phyloP scores from a whole-genome alignment of 2,888 invertebrate genomes.

The Eupithecia vulgata region DNA sequence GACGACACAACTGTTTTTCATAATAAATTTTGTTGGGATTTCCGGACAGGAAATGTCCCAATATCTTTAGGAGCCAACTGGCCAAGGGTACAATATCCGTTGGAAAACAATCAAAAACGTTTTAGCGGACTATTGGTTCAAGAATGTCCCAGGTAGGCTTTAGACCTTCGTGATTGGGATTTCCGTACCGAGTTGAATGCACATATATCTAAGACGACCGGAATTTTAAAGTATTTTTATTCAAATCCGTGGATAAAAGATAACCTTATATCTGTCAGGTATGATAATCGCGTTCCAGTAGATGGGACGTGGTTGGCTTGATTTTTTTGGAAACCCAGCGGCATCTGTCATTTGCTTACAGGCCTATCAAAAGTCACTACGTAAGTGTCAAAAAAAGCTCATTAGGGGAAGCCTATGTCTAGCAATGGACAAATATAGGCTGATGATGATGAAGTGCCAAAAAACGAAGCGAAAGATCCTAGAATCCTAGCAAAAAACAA shows the following conservation, averaged over 20 bases:
- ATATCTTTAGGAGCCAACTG: slow-evolving; percentile 46
- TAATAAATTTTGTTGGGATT: slow-evolving; percentile 11
- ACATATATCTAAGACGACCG: not conserved
- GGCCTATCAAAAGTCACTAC: too few relatives aligned
- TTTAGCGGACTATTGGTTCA: slow-evolving; percentile 42
- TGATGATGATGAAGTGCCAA: too few relatives aligned
- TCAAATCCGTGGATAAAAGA: not conserved
- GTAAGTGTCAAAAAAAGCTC: too few relatives aligned
- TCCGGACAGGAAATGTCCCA: slow-evolving; percentile 44
- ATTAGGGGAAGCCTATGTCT: too few relatives aligned
- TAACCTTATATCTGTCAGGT: too few relatives aligned
- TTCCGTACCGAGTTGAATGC: slow-evolving; percentile 19
- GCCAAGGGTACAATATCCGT: slow-evolving; percentile 50
- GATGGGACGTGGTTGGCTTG: too few relatives aligned
- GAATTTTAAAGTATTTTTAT: not conserved
- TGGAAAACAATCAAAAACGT: slow-evolving; percentile 46
- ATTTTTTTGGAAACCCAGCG: too few relatives aligned
- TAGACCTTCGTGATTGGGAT: slow-evolving; percentile 26
- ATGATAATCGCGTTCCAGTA: too few relatives aligned
- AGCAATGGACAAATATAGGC: too few relatives aligned
- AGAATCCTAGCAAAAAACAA: too few relatives aligned
- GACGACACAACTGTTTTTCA: not conserved
- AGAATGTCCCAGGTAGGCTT: slow-evolving; percentile 36
- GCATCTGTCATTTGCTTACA: too few relatives aligned
- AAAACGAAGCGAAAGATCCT: too few relatives aligned